Evolutionary conservation across 2,888 invertebrate species (phyloP), one percentile per base, ranked within the genome.

Genomic region (Marasmarcha lunaedactyla): DNA sequence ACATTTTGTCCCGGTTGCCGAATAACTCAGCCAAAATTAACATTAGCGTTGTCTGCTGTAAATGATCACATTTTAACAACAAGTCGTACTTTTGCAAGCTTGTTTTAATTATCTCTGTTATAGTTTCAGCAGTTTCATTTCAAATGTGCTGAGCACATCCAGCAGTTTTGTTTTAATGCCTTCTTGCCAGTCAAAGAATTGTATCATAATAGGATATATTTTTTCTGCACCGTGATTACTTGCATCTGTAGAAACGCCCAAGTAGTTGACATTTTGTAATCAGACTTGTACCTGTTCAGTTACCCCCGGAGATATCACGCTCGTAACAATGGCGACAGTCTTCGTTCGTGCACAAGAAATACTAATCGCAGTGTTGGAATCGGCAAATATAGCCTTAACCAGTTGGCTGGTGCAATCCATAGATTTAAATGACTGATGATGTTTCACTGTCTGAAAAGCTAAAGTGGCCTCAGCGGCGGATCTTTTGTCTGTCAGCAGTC

Each of bases 21-120:
- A 14, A 46, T 26, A 11, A 52, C 40, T 6, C 55, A 57, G 14
- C 59, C 57, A 46, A 62, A 61, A 46, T 61, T 62, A n/a, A 50
- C 51, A 45, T 59, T 60, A 13, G 51, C 50, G 43, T 63, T 61
- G 38, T 58, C 57, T 20, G 46, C 58, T 20, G 50, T 49, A 39
- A 57, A 57, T 36, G 51, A 45, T 55, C 43, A 40, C 46, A 47
- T 55, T 58, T 57, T 25, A 34, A 37, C 33, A 46, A 39, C 15
- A 44, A 37, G 27, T 46, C 37, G 37, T 46, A 33, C 40, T 48
- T 46, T 37, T 45, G 39, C 39, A 52, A 44, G 33, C 38, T 49
- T 44, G 42, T 43, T 40, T 42, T 44, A 41, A 51, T 49, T 39
- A 52, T 46, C 33, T 48, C 41, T 10, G 48, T 42, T 36, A 57